Base-by-base conservation (phyloP, 2,797 vertebrate species). In the Sebastes steindachneri region DNA sequence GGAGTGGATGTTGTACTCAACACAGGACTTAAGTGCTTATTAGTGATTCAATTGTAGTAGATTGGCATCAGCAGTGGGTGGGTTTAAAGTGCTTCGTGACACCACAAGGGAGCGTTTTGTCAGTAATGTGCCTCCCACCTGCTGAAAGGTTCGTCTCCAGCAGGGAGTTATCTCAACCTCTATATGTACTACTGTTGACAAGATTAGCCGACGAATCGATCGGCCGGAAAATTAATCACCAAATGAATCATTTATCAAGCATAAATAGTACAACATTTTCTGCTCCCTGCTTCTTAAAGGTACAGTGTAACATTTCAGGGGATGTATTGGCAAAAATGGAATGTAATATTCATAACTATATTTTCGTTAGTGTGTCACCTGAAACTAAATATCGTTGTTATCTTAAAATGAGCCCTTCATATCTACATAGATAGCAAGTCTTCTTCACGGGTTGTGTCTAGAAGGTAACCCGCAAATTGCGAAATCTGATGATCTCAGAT, bases 1-100 rank as follows among this genome's bases (percentile, higher is more conserved):
- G 66, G 66, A 79, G 77, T 86, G 54, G 81, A 87, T 88, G 80
- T 76, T 77, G 65, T 80, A 58, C 76, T 85, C 85, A 35, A 59
- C 79, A 15, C 5, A 1, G 4, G 77, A 84, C 82, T 80, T 73
- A 84, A 93, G 88, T 86, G 89, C 88, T 91, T 67, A 85, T 92
- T 91, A 86, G 80, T 15, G 75, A 84, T 86, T 88, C 84, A 86
- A 63, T 73, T 75, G 84, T 75, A 11, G 72, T 68, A 80, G 85
- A 77, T 84, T 87, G 85, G 77, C 81, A 65, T 84, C 78, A 65
- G 82, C 70, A n/a, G 83, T 72, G 79, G 86, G 80, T 26, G 66
- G 73, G 70, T 79, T 79, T 86, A 84, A 84, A 88, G 83, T 87
- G 82, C 79, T 66, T 59, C 45, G 14, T 82, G 85, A 89, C 81